These are phyloP conservation scores for Alosa sapidissima DNA, from an alignment of 2,797 vertebrate genomes.

Conservation along the genomic window DNA sequence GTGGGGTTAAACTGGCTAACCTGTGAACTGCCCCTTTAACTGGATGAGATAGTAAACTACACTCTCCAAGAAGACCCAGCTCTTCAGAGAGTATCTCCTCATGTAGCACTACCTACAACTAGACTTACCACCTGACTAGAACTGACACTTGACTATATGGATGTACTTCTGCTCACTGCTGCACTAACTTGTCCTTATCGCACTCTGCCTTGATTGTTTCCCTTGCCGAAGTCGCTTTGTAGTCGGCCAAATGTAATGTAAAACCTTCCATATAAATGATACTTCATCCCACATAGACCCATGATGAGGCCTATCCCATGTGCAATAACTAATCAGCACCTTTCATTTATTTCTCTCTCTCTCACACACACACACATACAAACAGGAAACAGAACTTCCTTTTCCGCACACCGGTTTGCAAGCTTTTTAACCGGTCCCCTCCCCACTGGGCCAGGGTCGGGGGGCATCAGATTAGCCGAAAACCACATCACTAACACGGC, in stretches of 20 bases:
- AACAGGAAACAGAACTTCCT: constrained; percentile 26
- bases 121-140: too few relatives aligned
- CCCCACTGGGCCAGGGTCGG: background rate
- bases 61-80: too few relatives aligned
- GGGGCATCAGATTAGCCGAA: constrained; percentile 9
- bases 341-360: background rate
- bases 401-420: background rate
- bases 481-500: background rate
- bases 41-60: too few relatives aligned
- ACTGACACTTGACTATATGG: too few relatives aligned
- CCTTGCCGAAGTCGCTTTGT: too few relatives aligned
- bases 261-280: background rate
- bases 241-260: too few relatives aligned
- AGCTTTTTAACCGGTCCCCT: background rate
- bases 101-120: too few relatives aligned
- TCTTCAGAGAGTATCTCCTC: too few relatives aligned
- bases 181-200: too few relatives aligned
- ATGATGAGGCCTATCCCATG: background rate
- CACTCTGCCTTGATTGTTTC: too few relatives aligned
- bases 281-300: background rate
- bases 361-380: background rate
- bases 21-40: background rate
- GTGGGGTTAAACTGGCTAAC: background rate
- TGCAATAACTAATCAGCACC: background rate
- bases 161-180: too few relatives aligned